Conservation (phyloP, 2,113 vertebrate genomes). For the Glareola pratincola region DNA sequence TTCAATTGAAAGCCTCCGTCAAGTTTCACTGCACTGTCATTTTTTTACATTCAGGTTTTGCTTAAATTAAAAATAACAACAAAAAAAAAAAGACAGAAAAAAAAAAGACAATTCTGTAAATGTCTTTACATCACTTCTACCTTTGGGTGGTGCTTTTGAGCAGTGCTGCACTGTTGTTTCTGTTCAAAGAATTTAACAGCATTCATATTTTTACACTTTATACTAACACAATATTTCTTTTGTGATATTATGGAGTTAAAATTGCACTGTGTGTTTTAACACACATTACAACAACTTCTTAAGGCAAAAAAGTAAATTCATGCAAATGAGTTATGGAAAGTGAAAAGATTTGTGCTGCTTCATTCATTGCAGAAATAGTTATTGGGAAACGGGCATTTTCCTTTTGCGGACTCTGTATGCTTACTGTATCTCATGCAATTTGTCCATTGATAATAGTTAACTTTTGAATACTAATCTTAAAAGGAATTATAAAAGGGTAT, state of each 20-base stretch:
- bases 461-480: not conserved
- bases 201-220: constrained; percentile 61
- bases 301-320: constrained; percentile 75
- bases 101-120: not conserved
- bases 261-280: constrained; percentile 76
- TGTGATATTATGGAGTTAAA: constrained; percentile 74
- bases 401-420: not conserved
- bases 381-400: not conserved
- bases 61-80: constrained; percentile 72
- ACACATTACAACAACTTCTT: constrained; percentile 73
- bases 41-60: constrained; percentile 84
- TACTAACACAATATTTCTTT: constrained; percentile 76
- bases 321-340: constrained; percentile 69
- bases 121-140: constrained; percentile 67
- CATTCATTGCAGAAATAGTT: not conserved
- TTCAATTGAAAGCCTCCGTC: constrained; percentile 90
- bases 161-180: constrained; percentile 54
- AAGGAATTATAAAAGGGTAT: not conserved
- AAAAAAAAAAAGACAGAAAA: not conserved
- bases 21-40: constrained; percentile 76
- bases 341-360: constrained; percentile 27
- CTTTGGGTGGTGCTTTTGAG: constrained; percentile 87
- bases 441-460: not conserved
- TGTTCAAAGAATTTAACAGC: not conserved
- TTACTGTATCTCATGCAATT: not conserved